Evolutionary conservation across 2,888 invertebrate genomes (phyloP).

Genomic region (Cetonia aurata): DNA sequence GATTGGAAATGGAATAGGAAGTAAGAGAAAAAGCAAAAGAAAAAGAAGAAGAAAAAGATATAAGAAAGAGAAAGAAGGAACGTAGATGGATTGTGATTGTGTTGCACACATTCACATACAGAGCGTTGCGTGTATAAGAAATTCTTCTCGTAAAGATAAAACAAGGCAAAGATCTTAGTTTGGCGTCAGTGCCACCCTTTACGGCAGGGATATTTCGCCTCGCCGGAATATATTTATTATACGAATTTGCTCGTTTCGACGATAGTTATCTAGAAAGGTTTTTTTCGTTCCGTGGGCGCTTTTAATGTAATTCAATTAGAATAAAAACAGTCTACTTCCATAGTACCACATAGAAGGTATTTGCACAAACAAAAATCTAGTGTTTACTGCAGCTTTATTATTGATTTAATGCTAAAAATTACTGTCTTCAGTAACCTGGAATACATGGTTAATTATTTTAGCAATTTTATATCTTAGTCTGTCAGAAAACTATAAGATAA

Average conservation of each 20-base stretch:
- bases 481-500: no score
- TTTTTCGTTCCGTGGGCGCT: constrained; percentile 3
- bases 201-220: constrained; percentile 23
- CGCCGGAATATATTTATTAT: constrained; percentile 7
- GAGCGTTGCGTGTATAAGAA: constrained; percentile 53
- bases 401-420: no score
- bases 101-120: constrained; percentile 14
- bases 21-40: not conserved
- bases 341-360: no score
- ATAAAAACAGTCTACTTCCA: not conserved
- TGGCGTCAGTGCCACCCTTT: constrained; percentile 58
- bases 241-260: constrained; percentile 4
- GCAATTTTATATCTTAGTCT: no score
- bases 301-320: constrained; percentile 10
- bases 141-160: constrained; percentile 57
- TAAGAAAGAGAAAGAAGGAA: constrained; percentile 7
- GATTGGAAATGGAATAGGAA: constrained; percentile 29
- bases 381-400: no score
- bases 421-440: no score
- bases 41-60: not conserved
- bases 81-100: constrained; percentile 15
- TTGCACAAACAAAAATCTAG: no score
- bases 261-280: constrained; percentile 13
- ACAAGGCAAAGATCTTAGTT: constrained; percentile 60
- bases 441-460: no score